These are phyloP conservation scores for Rhipidura dahli DNA, from an alignment of 2,113 vertebrate species.

Conservation along the genomic window DNA sequence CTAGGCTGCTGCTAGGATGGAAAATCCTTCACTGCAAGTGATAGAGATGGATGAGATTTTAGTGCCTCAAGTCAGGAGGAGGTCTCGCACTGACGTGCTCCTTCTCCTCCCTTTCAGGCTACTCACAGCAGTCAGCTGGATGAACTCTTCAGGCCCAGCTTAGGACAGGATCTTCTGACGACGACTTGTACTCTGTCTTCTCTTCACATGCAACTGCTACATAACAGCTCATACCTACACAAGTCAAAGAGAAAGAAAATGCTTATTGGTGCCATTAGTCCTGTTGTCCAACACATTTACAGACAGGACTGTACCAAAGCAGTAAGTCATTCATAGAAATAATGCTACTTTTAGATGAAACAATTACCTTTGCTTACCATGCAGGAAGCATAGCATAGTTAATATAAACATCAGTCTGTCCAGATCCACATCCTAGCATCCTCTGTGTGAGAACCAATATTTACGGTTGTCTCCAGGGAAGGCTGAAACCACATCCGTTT, in stretches of 20 bases:
- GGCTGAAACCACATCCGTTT: constrained; percentile 13
- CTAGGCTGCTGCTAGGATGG: not conserved
- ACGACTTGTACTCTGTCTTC: not conserved
- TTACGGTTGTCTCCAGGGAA: not conserved
- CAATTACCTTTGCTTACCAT: not conserved
- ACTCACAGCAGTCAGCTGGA: not conserved
- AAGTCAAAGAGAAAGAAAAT: not conserved
- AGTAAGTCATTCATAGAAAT: not conserved
- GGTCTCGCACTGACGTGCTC: not conserved
- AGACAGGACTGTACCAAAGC: not conserved
- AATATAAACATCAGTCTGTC: not conserved
- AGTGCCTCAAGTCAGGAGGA: not conserved
- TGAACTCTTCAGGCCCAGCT: not conserved
- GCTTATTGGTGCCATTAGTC: not conserved
- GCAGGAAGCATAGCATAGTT: not conserved
- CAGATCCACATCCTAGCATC: not conserved
- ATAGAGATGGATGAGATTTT: not conserved
- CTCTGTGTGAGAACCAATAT: not conserved
- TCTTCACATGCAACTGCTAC: not conserved
- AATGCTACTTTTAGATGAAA: not conserved
- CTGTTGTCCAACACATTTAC: not conserved
- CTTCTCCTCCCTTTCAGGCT: not conserved
- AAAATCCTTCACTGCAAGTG: not conserved
- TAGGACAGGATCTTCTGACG: not conserved
- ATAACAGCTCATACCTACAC: constrained; percentile 37